Evolutionary conservation across 2,113 vertebrate genomes (phyloP).

Genomic region (Crotalus horridus): DNA sequence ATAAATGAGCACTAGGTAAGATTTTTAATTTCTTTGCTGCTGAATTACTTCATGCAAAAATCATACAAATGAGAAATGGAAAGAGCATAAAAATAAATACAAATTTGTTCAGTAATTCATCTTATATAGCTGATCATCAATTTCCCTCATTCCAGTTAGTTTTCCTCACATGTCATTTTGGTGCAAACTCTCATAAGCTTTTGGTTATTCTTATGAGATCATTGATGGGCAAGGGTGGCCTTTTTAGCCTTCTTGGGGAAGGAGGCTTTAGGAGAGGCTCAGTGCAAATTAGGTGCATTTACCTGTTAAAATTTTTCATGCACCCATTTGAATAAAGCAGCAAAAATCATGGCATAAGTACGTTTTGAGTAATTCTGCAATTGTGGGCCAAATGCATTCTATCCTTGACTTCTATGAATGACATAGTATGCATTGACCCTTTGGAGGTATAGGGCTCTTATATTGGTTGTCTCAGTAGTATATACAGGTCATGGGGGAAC

Average conservation of each 20-base stretch:
- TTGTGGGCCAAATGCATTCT: neutral
- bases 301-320: neutral
- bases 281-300: neutral
- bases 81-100: neutral
- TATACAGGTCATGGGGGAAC: neutral
- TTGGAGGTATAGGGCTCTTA: neutral
- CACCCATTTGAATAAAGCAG: neutral
- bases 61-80: neutral
- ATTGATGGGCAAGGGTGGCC: neutral
- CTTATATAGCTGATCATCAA: neutral
- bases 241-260: neutral
- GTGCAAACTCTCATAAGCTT: neutral
- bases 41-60: neutral
- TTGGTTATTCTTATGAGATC: neutral
- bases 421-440: neutral
- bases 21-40: neutral
- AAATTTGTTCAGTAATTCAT: neutral
- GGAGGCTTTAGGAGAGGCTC: neutral
- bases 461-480: neutral
- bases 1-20: neutral
- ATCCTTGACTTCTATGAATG: neutral
- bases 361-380: neutral
- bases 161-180: neutral
- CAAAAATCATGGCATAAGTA: neutral
- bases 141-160: neutral